Percentiles rank a stretch among this genome's conserved stretches.
Conservation (phyloP, 2,888 invertebrate genomes). For the Ametastegia equiseti region DNA sequence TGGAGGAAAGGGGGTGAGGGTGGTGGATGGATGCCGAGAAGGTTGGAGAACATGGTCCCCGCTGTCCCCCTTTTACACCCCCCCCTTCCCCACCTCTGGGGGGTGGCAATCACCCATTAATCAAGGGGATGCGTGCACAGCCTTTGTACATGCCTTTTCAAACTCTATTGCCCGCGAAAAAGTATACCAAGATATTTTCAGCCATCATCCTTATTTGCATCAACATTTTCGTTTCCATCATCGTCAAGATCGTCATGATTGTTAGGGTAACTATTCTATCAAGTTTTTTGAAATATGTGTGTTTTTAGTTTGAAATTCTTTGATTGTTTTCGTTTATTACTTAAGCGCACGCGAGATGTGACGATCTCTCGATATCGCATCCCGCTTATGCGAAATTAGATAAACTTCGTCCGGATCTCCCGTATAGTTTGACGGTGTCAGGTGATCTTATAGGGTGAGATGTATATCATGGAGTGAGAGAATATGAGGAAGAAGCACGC, state of each 20-base stretch:
- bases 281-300: neutral
- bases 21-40: constrained; percentile 57
- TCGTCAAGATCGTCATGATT: neutral
- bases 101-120: constrained; percentile 65
- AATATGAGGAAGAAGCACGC: constrained; percentile 40
- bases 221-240: neutral
- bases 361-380: constrained; percentile 47
- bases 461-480: constrained; percentile 29
- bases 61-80: constrained; percentile 28
- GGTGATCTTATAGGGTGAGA: constrained; percentile 51
- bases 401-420: neutral
- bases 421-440: constrained; percentile 26
- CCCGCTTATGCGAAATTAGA: too few species aligned
- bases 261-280: neutral
- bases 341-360: too few species aligned
- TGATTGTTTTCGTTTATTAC: neutral
- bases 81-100: too few species aligned
- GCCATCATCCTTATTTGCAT: neutral
- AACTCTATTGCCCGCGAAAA: constrained; percentile 41
- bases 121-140: constrained; percentile 59
- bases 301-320: neutral
- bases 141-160: constrained; percentile 47
- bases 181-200: neutral
- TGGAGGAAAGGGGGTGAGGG: constrained; percentile 54
- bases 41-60: constrained; percentile 53